These are phyloP conservation scores for Drosophila rufa DNA, from an alignment of 1,140 invertebrate species.

Conservation along the genomic window DNA sequence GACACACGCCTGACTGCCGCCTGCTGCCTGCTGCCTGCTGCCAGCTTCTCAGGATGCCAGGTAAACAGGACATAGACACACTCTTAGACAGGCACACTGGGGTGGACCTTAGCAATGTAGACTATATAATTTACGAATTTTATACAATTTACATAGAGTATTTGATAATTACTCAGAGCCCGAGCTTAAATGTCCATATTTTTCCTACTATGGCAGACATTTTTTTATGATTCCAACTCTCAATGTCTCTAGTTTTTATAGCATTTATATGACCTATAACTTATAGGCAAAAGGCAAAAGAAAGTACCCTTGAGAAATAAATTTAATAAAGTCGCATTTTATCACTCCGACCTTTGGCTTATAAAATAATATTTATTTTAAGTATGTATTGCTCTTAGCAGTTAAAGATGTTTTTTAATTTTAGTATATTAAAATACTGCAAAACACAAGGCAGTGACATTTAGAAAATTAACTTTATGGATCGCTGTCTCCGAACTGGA, in stretches of 20 bases:
- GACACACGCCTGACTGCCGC: conserved; percentile 44
- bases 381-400: not conserved
- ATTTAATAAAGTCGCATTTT: not conserved
- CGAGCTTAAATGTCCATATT: too few species aligned
- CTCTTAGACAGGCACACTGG: conserved; percentile 3
- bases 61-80: conserved; percentile 34
- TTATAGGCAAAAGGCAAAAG: not conserved
- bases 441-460: conserved; percentile 1
- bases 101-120: conserved; percentile 14
- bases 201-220: fast-evolving
- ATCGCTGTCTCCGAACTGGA: not conserved
- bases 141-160: not conserved
- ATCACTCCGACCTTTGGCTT: too few species aligned
- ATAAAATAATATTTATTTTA: too few species aligned
- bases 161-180: not conserved
- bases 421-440: not conserved
- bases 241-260: not conserved
- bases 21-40: not conserved
- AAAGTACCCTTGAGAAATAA: not conserved
- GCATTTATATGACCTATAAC: not conserved
- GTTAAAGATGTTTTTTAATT: not conserved
- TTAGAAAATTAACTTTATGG: conserved; percentile 14
- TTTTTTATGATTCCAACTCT: not conserved
- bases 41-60: conserved; percentile 49
- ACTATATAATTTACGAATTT: not conserved